These are phyloP conservation scores for Passer domesticus DNA, from an alignment of 2,113 vertebrate genomes.

Conservation along the genomic window DNA sequence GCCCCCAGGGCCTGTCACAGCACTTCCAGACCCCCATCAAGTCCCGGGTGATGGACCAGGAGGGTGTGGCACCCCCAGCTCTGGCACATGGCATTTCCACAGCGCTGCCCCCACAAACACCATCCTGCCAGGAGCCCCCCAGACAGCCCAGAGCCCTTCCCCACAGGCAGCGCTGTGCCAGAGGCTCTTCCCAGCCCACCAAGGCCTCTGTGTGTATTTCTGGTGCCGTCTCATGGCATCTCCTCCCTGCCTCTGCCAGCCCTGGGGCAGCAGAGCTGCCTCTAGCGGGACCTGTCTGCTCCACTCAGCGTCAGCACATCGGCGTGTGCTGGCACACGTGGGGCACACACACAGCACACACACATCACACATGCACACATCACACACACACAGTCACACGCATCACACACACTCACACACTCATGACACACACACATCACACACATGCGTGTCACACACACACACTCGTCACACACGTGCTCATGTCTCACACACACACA, in stretches of 20 bases:
- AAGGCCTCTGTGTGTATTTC: background rate
- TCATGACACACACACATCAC: background rate
- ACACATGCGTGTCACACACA: background rate
- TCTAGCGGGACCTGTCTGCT: background rate
- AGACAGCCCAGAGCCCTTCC: background rate
- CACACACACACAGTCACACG: background rate
- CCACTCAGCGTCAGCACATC: fast-evolving
- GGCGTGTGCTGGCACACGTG: fast-evolving
- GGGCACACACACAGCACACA: background rate
- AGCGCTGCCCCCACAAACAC: fast-evolving
- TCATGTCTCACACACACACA: too few species aligned
- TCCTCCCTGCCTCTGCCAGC: background rate
- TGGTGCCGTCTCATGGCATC: background rate
- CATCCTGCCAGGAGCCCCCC: background rate
- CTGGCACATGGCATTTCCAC: background rate
- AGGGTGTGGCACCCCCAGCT: background rate
- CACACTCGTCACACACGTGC: background rate
- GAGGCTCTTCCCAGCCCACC: background rate
- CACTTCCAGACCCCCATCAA: background rate
- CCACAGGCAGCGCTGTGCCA: background rate
- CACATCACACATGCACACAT: background rate
- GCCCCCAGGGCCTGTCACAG: fast-evolving
- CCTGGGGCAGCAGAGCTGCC: background rate
- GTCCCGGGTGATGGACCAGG: fast-evolving
- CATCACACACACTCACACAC: background rate